A percentile compares a stretch with the other conserved stretches of the same genome.
Conservation (phyloP, 1,140 invertebrate genomes). For the Drosophila repletoides region DNA sequence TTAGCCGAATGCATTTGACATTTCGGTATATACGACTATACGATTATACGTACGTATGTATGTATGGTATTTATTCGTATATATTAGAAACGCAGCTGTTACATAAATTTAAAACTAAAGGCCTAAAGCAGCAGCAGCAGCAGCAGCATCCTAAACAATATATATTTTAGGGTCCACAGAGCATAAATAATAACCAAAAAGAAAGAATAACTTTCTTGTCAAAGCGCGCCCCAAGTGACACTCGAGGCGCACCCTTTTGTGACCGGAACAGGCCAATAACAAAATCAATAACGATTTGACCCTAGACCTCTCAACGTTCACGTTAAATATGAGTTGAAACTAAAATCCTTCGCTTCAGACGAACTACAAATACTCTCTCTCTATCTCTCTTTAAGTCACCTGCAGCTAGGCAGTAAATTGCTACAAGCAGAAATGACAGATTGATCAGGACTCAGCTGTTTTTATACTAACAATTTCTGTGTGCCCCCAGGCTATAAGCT, state of each 20-base stretch:
- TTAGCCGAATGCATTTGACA: conserved; percentile 71
- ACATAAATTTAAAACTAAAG: conserved; percentile 63
- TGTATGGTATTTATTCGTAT: background rate
- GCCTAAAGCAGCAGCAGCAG: conserved; percentile 25
- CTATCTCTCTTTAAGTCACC: background rate
- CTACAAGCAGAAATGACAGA: no score
- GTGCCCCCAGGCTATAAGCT: background rate
- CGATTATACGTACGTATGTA: no score
- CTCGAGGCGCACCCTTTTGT: conserved; percentile 64
- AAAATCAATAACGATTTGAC: conserved; percentile 70
- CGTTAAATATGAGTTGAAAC: conserved; percentile 23
- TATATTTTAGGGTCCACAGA: conserved; percentile 21
- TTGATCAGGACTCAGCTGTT: no score
- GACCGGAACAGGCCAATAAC: conserved; percentile 48
- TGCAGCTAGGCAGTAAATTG: no score
- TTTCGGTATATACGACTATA: conserved; percentile 38
- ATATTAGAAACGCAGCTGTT: conserved; percentile 52
- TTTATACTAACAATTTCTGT: no score
- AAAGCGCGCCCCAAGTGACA: conserved; percentile 67
- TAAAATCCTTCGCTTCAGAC: no score
- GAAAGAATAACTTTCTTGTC: conserved; percentile 75
- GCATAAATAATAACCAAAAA: conserved; percentile 73
- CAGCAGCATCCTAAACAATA: conserved; percentile 43
- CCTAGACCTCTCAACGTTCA: conserved; percentile 26
- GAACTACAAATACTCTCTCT: conserved; percentile 14